phyloP scores from a whole-genome alignment of 2,113 vertebrate genomes.

The Nesoenas mayeri region DNA sequence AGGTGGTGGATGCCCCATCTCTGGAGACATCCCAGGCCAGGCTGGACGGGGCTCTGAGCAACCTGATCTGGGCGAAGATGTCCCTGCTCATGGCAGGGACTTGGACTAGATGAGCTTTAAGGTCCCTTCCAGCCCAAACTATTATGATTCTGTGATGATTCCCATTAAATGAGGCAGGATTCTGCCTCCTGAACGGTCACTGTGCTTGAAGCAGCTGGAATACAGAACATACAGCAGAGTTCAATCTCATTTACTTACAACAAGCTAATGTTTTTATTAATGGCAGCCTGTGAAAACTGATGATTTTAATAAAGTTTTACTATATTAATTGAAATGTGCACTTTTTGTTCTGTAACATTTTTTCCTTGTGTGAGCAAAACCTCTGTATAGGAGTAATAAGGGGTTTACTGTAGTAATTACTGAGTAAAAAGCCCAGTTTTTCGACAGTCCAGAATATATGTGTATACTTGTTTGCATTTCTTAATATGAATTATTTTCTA shows the following conservation, averaged over 20 bases:
- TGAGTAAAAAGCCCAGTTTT: not conserved
- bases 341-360: not conserved
- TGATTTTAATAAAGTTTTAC: not conserved
- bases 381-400: not conserved
- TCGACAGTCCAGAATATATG: not conserved
- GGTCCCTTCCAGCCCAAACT: too few species aligned
- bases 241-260: not conserved
- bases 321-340: not conserved
- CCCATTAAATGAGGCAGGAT: not conserved
- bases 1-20: too few species aligned
- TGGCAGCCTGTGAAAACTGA: not conserved
- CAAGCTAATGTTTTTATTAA: not conserved
- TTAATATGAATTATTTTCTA: not conserved
- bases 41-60: too few species aligned
- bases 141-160: not conserved
- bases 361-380: not conserved
- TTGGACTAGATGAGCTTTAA: too few species aligned
- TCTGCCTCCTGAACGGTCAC: not conserved
- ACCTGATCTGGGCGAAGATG: too few species aligned
- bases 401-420: not conserved
- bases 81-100: too few species aligned
- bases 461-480: not conserved
- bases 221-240: not conserved
- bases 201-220: not conserved
- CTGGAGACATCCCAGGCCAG: too few species aligned